Percentiles rank a stretch among this genome's conserved stretches.
phyloP scores from a whole-genome alignment of 2,797 vertebrate species.

The Crypturellus tataupa region DNA sequence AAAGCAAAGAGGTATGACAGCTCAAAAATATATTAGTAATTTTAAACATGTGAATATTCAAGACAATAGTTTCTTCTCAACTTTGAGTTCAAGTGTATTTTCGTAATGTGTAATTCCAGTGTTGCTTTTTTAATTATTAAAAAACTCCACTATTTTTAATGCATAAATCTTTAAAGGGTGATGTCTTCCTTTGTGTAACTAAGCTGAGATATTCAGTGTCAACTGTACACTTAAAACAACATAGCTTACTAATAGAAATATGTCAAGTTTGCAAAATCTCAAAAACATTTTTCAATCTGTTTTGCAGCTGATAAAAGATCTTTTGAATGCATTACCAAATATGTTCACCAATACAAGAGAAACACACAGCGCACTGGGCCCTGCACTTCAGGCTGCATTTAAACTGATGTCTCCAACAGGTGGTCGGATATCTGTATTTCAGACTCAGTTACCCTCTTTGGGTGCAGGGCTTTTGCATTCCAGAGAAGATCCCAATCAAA shows the following conservation, averaged over 20 bases:
- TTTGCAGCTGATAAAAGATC: constrained; percentile 92
- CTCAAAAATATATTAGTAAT: not conserved
- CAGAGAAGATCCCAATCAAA: constrained; percentile 96
- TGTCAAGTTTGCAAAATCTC: not conserved
- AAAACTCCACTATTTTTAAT: not conserved
- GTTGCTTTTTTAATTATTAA: not conserved
- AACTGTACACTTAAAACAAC: not conserved
- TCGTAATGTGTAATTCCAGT: not conserved
- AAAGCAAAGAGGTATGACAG: constrained; percentile 92
- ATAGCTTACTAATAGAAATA: not conserved
- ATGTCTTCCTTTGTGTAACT: not conserved
- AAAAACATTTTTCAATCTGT: constrained; percentile 30
- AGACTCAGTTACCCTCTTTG: constrained; percentile 93
- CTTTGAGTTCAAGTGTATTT: not conserved
- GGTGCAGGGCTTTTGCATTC: constrained; percentile 92
- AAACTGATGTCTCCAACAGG: constrained; percentile 97
- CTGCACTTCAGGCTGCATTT: constrained; percentile 94
- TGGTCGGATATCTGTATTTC: constrained; percentile 94
- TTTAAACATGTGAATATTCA: not conserved
- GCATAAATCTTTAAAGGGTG: not conserved
- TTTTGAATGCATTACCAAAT: constrained; percentile 89
- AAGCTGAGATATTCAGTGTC: not conserved
- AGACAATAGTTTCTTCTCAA: not conserved
- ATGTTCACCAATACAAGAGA: constrained; percentile 94
- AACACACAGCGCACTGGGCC: constrained; percentile 94